Percentiles rank a stretch among this genome's conserved stretches.
Conservation (phyloP, 2,113 vertebrate genomes). For the Puffinus mauretanicus region DNA sequence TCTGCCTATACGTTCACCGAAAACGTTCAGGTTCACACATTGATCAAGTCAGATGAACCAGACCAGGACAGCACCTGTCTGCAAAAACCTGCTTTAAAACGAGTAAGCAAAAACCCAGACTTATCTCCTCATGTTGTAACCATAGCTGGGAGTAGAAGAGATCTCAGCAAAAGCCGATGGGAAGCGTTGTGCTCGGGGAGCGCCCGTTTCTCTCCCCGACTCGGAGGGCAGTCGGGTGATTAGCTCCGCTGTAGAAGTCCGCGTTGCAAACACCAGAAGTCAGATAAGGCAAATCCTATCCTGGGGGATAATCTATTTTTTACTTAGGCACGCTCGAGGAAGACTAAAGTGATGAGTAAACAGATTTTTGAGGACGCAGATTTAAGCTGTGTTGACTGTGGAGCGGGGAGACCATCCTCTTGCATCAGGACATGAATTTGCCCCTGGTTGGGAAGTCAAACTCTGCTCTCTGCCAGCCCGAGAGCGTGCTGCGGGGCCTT, state of each 20-base stretch:
- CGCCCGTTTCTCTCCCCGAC: neutral
- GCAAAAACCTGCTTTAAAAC: neutral
- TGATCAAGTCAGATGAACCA: neutral
- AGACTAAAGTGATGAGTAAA: constrained; percentile 43
- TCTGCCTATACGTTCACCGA: rapidly evolving
- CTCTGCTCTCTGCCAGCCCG: neutral
- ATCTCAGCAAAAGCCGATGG: neutral
- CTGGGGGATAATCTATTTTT: constrained; percentile 30
- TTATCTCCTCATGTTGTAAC: rapidly evolving
- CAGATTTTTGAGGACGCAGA: neutral
- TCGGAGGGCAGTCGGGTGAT: neutral
- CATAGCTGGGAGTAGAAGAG: neutral
- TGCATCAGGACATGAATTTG: neutral
- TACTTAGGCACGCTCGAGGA: constrained; percentile 31
- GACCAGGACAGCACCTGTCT: neutral
- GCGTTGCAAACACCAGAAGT: neutral
- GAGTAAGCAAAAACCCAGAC: too few relatives aligned
- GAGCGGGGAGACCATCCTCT: neutral
- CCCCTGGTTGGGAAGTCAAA: constrained; percentile 27
- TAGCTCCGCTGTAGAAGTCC: neutral
- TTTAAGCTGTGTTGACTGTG: constrained; percentile 44
- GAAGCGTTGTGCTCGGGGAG: neutral
- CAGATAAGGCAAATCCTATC: constrained; percentile 40
- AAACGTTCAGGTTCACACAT: rapidly evolving
- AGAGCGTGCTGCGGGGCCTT: neutral